These are phyloP conservation scores for Arge pagana DNA, from an alignment of 2,888 invertebrate species.

Conservation along the genomic window DNA sequence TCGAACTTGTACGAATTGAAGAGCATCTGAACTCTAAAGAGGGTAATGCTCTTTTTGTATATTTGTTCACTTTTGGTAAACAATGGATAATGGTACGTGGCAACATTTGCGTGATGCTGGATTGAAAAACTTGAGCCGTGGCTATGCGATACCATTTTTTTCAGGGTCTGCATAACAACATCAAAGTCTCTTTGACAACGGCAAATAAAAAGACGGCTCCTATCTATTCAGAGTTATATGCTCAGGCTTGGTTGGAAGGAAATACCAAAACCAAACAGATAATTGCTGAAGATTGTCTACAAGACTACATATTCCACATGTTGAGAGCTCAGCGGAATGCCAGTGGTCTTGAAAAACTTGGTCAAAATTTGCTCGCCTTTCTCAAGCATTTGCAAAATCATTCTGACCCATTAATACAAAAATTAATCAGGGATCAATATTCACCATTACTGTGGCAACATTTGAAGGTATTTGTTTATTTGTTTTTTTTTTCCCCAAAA, in stretches of 20 bases:
- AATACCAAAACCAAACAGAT: conserved; percentile 24
- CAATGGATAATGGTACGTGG: conserved; percentile 35
- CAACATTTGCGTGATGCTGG: not conserved
- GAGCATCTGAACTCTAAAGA: conserved; percentile 28
- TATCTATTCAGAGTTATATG: conserved; percentile 35
- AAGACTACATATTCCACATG: conserved; percentile 34
- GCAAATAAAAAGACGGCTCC: conserved; percentile 15
- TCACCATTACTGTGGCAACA: conserved; percentile 31
- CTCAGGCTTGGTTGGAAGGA: conserved; percentile 29
- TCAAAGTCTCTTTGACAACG: conserved; percentile 31
- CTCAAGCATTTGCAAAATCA: conserved; percentile 29
- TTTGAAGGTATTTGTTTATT: conserved; percentile 32
- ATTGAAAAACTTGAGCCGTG: not conserved
- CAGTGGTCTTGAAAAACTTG: conserved; percentile 29
- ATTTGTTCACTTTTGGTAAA: conserved; percentile 34
- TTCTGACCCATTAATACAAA: conserved; percentile 21
- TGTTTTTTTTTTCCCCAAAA: not conserved
- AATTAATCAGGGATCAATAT: conserved; percentile 31
- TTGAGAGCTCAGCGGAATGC: conserved; percentile 31
- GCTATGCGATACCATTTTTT: conserved; percentile 22
- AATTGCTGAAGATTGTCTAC: conserved; percentile 32
- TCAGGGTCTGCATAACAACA: conserved; percentile 34
- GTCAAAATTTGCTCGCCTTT: conserved; percentile 33
- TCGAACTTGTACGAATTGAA: conserved; percentile 31
- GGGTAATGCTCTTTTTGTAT: conserved; percentile 32